phyloP scores from a whole-genome alignment of 2,888 invertebrate genomes.

The Lacanobia wlatinum region DNA sequence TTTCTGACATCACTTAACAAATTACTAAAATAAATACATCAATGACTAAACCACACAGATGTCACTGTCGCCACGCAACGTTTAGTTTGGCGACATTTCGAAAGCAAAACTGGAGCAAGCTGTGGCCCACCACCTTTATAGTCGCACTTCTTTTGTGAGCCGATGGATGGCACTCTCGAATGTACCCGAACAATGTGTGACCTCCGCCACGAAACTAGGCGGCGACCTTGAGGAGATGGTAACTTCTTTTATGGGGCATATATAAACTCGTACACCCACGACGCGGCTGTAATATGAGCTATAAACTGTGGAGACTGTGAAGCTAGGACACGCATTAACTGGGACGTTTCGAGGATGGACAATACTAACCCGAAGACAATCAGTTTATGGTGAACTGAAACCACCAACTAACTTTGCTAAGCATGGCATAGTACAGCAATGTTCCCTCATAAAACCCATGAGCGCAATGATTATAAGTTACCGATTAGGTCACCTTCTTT shows the following conservation, averaged over 20 bases:
- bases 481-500: too few species aligned
- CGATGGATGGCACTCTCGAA: slow-evolving; percentile 19
- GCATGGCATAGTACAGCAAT: neutral
- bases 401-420: neutral
- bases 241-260: slow-evolving; percentile 11
- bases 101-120: slow-evolving; percentile 31
- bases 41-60: neutral
- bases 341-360: neutral
- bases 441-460: neutral
- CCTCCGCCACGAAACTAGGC: slow-evolving; percentile 33
- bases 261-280: slow-evolving; percentile 2
- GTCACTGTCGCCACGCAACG: slow-evolving; percentile 19
- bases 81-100: slow-evolving; percentile 18
- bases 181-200: slow-evolving; percentile 41
- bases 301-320: slow-evolving; percentile 6
- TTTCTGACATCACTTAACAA: neutral
- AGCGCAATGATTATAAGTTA: too few species aligned
- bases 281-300: slow-evolving; percentile 6
- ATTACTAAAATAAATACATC: neutral
- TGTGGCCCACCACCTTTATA: slow-evolving; percentile 41
- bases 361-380: neutral
- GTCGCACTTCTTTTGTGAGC: slow-evolving; percentile 20
- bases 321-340: neutral
- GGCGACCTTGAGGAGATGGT: slow-evolving; percentile 27
- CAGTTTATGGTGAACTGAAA: neutral